Evolutionary conservation across 2,888 invertebrate genomes (phyloP).

Genomic region (Eustalomyia histrio): DNA sequence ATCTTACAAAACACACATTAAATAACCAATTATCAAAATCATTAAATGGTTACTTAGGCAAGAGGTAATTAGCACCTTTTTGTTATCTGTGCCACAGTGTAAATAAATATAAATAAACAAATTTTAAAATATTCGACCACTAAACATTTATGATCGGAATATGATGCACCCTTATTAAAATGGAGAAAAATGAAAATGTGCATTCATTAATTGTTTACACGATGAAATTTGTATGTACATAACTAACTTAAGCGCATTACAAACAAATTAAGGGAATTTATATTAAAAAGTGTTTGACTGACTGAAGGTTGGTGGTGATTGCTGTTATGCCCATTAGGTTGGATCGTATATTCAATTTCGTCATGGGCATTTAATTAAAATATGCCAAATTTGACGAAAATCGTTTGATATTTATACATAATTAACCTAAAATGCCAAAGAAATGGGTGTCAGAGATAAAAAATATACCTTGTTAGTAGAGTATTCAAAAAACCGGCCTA

Average conservation of each 20-base stretch:
- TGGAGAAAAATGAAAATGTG: neutral
- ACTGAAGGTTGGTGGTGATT: conserved; percentile 14
- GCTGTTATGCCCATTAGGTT: conserved; percentile 6
- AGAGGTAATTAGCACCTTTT: conserved; percentile 74
- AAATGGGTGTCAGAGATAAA: too few relatives aligned
- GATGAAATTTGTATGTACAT: conserved; percentile 11
- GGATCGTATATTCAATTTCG: too few relatives aligned
- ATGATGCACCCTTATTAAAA: conserved; percentile 6
- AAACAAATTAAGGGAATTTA: conserved; percentile 51
- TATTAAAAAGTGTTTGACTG: conserved; percentile 7
- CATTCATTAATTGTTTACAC: conserved; percentile 35
- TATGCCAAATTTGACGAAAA: too few relatives aligned
- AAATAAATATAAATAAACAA: conserved; percentile 47
- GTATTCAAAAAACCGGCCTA: too few relatives aligned
- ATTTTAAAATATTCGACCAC: conserved; percentile 12
- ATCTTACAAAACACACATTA: conserved; percentile 1
- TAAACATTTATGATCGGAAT: neutral
- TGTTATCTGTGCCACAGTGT: conserved; percentile 70
- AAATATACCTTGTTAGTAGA: too few relatives aligned
- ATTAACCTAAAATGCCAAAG: too few relatives aligned
- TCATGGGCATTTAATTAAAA: too few relatives aligned
- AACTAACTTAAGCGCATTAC: conserved; percentile 40
- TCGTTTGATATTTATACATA: too few relatives aligned
- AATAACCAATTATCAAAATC: conserved; percentile 61
- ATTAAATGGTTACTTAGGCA: conserved; percentile 58